Conservation (phyloP, 2,797 vertebrate species). For the Pterois miles region DNA sequence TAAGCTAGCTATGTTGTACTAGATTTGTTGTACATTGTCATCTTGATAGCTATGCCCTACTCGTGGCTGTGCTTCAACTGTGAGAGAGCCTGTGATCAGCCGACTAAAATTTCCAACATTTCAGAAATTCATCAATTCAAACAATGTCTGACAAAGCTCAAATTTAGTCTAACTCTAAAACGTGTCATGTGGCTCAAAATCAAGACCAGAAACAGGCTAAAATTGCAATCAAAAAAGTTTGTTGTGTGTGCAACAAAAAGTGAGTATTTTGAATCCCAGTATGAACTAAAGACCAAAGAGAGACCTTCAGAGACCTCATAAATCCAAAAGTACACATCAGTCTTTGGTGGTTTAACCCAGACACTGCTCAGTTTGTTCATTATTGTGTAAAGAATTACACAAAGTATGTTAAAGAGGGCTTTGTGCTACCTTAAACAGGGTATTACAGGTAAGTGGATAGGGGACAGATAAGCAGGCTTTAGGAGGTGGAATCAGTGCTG, state of each 20-base stretch:
- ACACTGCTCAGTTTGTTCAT: conserved; percentile 2
- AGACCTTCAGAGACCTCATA: not conserved
- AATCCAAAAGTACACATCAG: not conserved
- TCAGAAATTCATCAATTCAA: too few relatives aligned
- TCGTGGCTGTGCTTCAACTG: too few relatives aligned
- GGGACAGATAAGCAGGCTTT: conserved; percentile 4
- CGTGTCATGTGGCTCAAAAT: too few relatives aligned
- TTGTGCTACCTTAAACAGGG: conserved; percentile 36
- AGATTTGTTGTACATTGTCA: too few relatives aligned
- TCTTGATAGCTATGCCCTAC: too few relatives aligned
- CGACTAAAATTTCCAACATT: too few relatives aligned
- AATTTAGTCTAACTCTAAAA: too few relatives aligned
- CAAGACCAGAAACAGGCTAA: too few relatives aligned
- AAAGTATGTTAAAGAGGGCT: conserved; percentile 32
- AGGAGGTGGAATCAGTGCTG: not conserved
- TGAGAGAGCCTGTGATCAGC: too few relatives aligned
- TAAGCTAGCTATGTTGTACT: too few relatives aligned
- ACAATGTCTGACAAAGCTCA: too few relatives aligned
- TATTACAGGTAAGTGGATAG: conserved; percentile 30
- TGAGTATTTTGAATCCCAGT: not conserved
- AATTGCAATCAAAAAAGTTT: too few relatives aligned
- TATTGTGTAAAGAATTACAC: conserved; percentile 6
- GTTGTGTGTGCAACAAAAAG: not conserved
- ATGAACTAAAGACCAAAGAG: not conserved
- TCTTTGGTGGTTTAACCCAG: not conserved